These are phyloP conservation scores for Globia sparganii DNA, from an alignment of 2,888 invertebrate species.

Conservation along the genomic window DNA sequence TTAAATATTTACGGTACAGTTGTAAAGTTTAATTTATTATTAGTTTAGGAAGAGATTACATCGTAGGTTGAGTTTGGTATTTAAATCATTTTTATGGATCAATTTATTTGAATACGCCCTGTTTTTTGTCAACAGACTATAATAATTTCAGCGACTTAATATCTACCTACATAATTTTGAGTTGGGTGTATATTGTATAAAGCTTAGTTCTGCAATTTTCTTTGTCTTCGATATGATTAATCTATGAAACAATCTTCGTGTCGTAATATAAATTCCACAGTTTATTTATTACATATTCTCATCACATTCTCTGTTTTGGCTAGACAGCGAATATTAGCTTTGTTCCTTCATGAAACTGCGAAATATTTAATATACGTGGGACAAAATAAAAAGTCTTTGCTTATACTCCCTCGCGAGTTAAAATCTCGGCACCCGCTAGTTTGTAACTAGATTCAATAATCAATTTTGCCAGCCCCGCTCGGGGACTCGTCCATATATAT, in stretches of 20 bases:
- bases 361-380: conserved; percentile 26
- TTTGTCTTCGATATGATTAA: conserved; percentile 51
- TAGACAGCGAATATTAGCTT: conserved; percentile 36
- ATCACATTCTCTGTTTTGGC: conserved; percentile 22
- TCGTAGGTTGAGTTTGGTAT: conserved; percentile 53
- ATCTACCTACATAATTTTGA: conserved; percentile 15
- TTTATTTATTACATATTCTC: conserved; percentile 56
- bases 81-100: conserved; percentile 63
- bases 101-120: conserved; percentile 53
- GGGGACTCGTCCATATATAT: conserved; percentile 70
- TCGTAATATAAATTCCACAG: conserved; percentile 53
- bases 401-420: conserved; percentile 66
- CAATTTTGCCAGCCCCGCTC: conserved; percentile 83
- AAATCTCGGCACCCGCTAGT: conserved; percentile 83
- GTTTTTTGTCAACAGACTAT: conserved; percentile 56
- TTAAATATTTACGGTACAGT: conserved; percentile 66
- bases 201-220: conserved; percentile 34
- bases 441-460: conserved; percentile 89
- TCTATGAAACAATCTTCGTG: conserved; percentile 40
- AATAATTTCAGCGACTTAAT: conserved; percentile 34
- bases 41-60: conserved; percentile 70
- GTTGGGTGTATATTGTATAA: conserved; percentile 16
- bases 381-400: conserved; percentile 48
- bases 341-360: conserved; percentile 15
- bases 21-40: conserved; percentile 68